Conservation (phyloP, 1,140 invertebrate genomes). For the Magallana angulata region DNA sequence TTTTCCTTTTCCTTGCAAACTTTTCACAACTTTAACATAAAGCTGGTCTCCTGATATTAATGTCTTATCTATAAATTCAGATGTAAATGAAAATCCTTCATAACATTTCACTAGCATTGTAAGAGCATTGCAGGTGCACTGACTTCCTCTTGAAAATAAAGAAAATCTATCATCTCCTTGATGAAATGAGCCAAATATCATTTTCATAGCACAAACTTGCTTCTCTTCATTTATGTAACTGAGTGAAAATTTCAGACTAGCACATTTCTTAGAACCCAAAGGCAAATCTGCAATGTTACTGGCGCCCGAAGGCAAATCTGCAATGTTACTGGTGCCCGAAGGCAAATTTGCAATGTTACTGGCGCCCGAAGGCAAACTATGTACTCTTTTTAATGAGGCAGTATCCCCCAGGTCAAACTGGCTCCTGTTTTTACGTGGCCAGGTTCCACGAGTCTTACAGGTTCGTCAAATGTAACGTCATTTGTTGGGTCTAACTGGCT, state of each 20-base stretch:
- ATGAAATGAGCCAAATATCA: not conserved
- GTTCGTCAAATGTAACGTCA: too few relatives aligned
- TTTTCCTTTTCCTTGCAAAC: not conserved
- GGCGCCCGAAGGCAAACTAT: not conserved
- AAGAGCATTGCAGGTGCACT: constrained; percentile 52
- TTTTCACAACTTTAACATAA: not conserved
- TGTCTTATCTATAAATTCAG: constrained; percentile 21
- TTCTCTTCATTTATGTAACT: too few relatives aligned
- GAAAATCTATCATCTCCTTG: not conserved
- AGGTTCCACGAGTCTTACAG: too few relatives aligned
- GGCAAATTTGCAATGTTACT: not conserved
- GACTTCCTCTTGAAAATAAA: constrained; percentile 48
- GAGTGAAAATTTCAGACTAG: too few relatives aligned
- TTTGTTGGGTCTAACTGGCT: too few relatives aligned
- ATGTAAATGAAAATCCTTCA: not conserved
- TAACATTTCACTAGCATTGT: not conserved
- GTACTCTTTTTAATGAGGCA: too few relatives aligned
- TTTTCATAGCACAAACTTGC: too few relatives aligned
- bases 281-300: not conserved
- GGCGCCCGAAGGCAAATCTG: too few relatives aligned
- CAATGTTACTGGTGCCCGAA: not conserved
- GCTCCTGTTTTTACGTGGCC: too few relatives aligned
- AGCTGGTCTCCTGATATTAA: constrained; percentile 45
- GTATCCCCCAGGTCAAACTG: too few relatives aligned
- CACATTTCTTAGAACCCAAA: not conserved